Base-by-base conservation (phyloP, 2,797 vertebrate genomes). In the Anabacerthia variegaticeps region DNA sequence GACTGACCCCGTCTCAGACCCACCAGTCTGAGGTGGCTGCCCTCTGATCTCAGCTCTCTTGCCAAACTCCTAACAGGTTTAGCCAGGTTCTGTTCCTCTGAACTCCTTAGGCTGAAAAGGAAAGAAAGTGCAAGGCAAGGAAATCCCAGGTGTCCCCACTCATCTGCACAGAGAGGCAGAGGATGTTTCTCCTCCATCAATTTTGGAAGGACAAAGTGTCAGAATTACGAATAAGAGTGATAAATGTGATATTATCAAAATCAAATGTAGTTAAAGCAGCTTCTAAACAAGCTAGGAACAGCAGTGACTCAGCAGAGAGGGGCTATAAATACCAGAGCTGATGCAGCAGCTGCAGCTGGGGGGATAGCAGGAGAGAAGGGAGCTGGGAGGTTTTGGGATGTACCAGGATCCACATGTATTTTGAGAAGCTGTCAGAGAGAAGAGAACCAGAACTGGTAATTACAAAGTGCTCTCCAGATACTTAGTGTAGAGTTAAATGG, bases 281-380 rank as follows among this genome's bases (percentile, higher is more conserved):
- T 75, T 68, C 36, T 79, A 34, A 92, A 72, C 39, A 65, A 85
- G 72, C 43, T 28, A 65, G 81, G 80, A 66, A 24, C 71, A 65
- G 39, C 11, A 68, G 88, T 92, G 92, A 87, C 63, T 92, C 77
- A 93, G 83, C 89, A 83, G 55, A 78, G 83, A 52, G 59, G 68
- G 74, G 36, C 65, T 80, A 44, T 66, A 90, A 63, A 83, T 65
- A 82, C 66, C 0, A 0, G 52, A 85, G 68, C 82, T 92, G 95
- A 62, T 54, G 77, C 34, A 75, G 85, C 85, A 88, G 80, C 77
- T 82, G 67, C 86, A 89, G 69, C 81, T 74, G 86, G 62, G 66
- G 30, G 71, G 21, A 30, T 43, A 28, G 49, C 43, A 36, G 56
- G 69, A 49, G 36, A 76, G 55, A 39, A 71, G 82, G 7, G 43